These are phyloP conservation scores for Rhincodon typus DNA, from an alignment of 2,797 vertebrate genomes.

Conservation along the genomic window DNA sequence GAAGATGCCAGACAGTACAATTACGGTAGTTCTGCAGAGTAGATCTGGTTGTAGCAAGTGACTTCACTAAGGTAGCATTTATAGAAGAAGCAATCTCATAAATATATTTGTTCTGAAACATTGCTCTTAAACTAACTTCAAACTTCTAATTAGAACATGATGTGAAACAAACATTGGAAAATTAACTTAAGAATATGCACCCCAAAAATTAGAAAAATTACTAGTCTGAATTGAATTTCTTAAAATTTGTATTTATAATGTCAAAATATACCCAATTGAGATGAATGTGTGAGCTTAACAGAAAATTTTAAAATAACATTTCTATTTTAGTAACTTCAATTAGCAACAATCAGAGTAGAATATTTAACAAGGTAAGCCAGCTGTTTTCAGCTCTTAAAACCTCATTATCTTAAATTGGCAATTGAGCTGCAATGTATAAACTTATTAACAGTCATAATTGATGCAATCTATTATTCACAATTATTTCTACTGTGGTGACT, in stretches of 20 bases:
- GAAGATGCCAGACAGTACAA: neutral
- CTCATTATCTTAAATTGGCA: neutral
- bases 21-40: neutral
- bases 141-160: neutral
- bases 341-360: neutral
- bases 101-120: neutral
- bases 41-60: neutral
- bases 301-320: constrained; percentile 15
- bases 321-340: neutral
- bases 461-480: neutral
- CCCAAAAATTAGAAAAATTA: neutral
- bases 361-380: neutral
- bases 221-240: neutral
- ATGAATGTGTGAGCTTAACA: too few species aligned
- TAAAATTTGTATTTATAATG: neutral
- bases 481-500: neutral
- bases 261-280: neutral
- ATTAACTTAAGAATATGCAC: neutral
- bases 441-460: neutral
- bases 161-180: neutral
- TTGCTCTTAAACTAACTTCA: neutral
- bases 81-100: neutral
- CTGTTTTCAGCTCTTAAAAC: neutral
- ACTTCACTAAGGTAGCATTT: neutral
- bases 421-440: neutral